Evolutionary conservation across 1,140 invertebrate genomes (phyloP), one percentile per base, ranked within the genome.

Genomic region (Ruditapes philippinarum): DNA sequence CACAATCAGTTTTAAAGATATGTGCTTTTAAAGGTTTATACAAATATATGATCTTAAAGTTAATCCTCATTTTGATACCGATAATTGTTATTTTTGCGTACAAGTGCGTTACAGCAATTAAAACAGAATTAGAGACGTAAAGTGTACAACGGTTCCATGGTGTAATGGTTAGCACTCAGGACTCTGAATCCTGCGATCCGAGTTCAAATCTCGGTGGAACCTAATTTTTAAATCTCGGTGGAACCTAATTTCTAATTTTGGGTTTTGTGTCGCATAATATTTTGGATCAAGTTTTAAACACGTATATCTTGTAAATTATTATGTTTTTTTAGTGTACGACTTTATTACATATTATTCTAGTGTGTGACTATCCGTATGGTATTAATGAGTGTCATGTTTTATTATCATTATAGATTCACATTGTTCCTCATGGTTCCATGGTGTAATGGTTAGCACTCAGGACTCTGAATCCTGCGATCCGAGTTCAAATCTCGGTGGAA

Each of bases 391-490:
- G n/a, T n/a, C n/a, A n/a, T n/a, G n/a, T n/a, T n/a, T n/a, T n/a
- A n/a, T n/a, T n/a, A n/a, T n/a, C n/a, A n/a, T n/a, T n/a, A n/a
- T n/a, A n/a, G n/a, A n/a, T n/a, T n/a, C n/a, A n/a, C n/a, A n/a
- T n/a, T n/a, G n/a, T n/a, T n/a, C 42, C 14, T 45, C 14, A 5
- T 7, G 38, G 38, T 40, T 40, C 65, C 65, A 70, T 70, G 33
- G 38, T 40, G 33, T 40, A 70, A 90, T 90, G 89, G 89, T 90
- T 90, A 90, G 84, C 84, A 90, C 84, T 88, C 84, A 83, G 84
- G 89, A 90, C 89, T 90, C 89, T 90, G 89, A 90, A 90, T 90
- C 89, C 84, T 82, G 89, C 89, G 78, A 90, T 90, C 84, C 89
- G 89, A 90, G 84, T 90, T 90, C 89, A 90, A 90, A 90, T 90